Conservation (phyloP, 1,140 invertebrate genomes). For the Meloidogyne floridensis region DNA sequence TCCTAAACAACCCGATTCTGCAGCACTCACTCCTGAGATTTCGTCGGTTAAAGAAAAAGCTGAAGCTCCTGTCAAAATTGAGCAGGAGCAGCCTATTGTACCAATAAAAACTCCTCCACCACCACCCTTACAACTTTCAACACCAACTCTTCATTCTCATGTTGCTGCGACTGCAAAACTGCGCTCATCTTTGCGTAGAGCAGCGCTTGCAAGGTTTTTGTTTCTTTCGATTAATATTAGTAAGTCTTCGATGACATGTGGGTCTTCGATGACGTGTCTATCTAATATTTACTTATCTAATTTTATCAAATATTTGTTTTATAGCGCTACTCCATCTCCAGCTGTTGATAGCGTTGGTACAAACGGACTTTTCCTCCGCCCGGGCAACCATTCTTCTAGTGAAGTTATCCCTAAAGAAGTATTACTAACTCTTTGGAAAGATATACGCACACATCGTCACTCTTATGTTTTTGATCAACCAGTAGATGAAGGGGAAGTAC, state of each 20-base stretch:
- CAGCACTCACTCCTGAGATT: background rate
- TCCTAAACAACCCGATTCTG: background rate
- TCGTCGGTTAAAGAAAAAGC: background rate
- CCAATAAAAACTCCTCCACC: background rate
- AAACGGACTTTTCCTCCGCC: slow-evolving; percentile 21
- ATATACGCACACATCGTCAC: slow-evolving; percentile 29
- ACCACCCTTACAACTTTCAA: background rate
- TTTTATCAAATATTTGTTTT: too few species aligned
- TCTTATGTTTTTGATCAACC: slow-evolving; percentile 24
- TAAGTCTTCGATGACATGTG: too few species aligned
- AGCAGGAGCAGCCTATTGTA: background rate
- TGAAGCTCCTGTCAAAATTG: background rate
- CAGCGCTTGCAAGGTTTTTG: slow-evolving; percentile 3
- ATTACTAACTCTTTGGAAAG: slow-evolving; percentile 28
- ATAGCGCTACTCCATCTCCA: slow-evolving; percentile 21
- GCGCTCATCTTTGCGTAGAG: slow-evolving; percentile 27
- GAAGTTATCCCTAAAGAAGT: slow-evolving; percentile 20
- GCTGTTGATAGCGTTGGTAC: slow-evolving; percentile 23
- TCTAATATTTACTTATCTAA: too few species aligned
- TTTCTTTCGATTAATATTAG: too few species aligned
- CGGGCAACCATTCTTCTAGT: slow-evolving; percentile 19
- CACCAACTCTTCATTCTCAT: background rate
- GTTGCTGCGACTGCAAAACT: slow-evolving; percentile 17
- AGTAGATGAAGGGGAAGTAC: slow-evolving; percentile 33
- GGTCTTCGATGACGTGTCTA: too few species aligned